Conservation (phyloP, 2,113 vertebrate genomes). For the Electrona antarctica region DNA sequence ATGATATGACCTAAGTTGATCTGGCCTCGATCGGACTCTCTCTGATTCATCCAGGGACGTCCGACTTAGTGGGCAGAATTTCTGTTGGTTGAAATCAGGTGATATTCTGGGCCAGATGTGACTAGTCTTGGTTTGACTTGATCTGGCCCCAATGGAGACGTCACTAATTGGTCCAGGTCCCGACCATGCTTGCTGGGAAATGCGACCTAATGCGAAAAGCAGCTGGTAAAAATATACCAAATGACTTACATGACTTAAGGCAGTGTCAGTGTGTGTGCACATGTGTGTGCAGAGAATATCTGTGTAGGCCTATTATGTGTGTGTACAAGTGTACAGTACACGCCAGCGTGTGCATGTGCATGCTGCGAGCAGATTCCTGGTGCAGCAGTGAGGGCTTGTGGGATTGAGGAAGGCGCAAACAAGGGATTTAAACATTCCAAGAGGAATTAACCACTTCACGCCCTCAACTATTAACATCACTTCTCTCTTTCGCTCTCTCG, state of each 20-base stretch:
- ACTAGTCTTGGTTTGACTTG: no score
- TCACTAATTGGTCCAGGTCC: no score
- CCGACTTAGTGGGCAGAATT: no score
- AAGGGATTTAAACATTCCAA: conserved; percentile 22
- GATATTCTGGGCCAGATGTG: no score
- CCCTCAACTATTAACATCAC: conserved; percentile 10
- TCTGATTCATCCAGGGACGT: no score
- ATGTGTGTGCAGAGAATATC: neutral
- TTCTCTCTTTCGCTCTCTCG: neutral
- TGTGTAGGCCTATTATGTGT: no score
- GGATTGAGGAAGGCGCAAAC: neutral
- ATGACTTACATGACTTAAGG: neutral
- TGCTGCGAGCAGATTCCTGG: neutral
- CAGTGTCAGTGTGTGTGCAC: neutral
- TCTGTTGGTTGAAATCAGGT: no score
- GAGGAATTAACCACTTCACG: conserved; percentile 7
- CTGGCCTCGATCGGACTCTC: no score
- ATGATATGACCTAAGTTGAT: no score
- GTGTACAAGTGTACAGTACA: no score
- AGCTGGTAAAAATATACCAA: neutral
- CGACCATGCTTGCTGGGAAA: no score
- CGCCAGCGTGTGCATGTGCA: neutral
- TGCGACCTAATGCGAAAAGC: conserved; percentile 27
- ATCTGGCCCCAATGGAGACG: no score
- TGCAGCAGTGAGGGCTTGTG: neutral